Evolutionary conservation across 2,888 invertebrate species (phyloP), one percentile per base, ranked within the genome.

Genomic region (Terebella lapidaria): DNA sequence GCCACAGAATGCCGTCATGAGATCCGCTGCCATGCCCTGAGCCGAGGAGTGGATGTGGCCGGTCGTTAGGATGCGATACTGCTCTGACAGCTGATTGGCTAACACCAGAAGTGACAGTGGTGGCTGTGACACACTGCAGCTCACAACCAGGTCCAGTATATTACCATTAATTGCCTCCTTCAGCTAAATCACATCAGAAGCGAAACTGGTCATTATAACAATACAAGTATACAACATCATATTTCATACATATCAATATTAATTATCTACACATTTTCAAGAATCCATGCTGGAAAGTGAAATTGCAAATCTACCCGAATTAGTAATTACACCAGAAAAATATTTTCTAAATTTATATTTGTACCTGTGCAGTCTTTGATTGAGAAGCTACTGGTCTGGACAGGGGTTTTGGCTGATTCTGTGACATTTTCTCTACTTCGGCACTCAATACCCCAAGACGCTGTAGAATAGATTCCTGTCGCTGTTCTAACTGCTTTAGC

Each of bases 101-200:
- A 90, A 76, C 35, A 86, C 81, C 68, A 86, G 78, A 57, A 90
- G 72, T 55, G 87, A 88, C 80, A 86, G 87, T 0, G 90, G 90
- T 56, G 87, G 84, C 68, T 81, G 82, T 1, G 83, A 80, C 47
- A 89, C 87, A 79, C 85, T 86, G 1, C 84, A 85, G 72, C 86
- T 86, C 55, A 91, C 76, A 1, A 90, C 87, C 58, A 89, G 80
- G 77, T 88, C 86, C 55, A 84, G 81, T 22, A 72, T 18, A 27
- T 47, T 58, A n/a, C 29, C 55, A 26, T 18, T 46, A 27, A 35
- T 15, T 35, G 42, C n/a, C n/a, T n/a, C n/a, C n/a, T n/a, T n/a
- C n/a, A n/a, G n/a, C n/a, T n/a, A n/a, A n/a, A n/a, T n/a, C n/a
- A n/a, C n/a, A n/a, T n/a, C n/a, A n/a, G n/a, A n/a, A n/a, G n/a